Evolutionary conservation across 2,113 vertebrate genomes (phyloP).

Genomic region (Trichomycterus rosablanca): DNA sequence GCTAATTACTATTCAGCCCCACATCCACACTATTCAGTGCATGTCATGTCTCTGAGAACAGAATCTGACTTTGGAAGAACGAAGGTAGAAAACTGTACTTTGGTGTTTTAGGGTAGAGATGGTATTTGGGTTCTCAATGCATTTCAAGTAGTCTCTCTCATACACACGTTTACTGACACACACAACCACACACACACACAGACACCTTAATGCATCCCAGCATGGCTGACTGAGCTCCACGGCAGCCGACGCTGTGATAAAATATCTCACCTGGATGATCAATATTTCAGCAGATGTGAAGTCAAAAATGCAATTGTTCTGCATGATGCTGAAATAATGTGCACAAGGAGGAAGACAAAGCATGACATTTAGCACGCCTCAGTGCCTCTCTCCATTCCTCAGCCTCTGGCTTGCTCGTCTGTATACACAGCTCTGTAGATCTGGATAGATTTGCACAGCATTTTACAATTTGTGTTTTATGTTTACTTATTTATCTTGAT

Average conservation of each 20-base stretch:
- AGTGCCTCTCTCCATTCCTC: conserved; percentile 1
- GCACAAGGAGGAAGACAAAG: conserved; percentile 48
- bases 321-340: conserved; percentile 50
- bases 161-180: conserved; percentile 13
- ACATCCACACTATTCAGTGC: conserved; percentile 17
- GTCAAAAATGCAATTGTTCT: conserved; percentile 35
- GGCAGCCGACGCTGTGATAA: conserved; percentile 51
- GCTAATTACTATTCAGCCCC: conserved; percentile 31
- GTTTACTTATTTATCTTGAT: too few relatives aligned
- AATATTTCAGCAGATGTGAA: conserved; percentile 57
- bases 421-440: background rate
- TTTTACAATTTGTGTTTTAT: too few relatives aligned
- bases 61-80: conserved; percentile 35
- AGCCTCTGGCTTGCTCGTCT: background rate
- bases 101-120: conserved; percentile 30
- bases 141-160: conserved; percentile 40
- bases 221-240: conserved; percentile 33
- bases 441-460: too few relatives aligned
- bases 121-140: conserved; percentile 27
- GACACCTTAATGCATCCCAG: conserved; percentile 1
- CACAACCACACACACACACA: conserved; percentile 14
- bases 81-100: conserved; percentile 38
- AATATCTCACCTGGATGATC: conserved; percentile 49
- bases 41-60: conserved; percentile 7
- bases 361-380: conserved; percentile 44